Conservation (phyloP, 2,888 invertebrate species). For the Parapristionchus giblindavisi region DNA sequence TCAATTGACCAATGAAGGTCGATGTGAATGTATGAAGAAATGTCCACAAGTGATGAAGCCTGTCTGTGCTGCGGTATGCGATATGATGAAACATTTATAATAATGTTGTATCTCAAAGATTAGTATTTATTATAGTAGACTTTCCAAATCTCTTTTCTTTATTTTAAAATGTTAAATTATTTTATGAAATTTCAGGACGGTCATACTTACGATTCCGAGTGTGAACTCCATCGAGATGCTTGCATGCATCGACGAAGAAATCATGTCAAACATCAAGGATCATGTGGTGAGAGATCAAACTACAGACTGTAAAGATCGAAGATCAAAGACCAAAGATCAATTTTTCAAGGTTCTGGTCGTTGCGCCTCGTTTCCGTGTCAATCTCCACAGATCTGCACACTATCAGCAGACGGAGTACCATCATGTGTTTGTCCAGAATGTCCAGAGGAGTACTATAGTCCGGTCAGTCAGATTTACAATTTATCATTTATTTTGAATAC, state of each 20-base stretch:
- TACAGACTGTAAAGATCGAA: neutral
- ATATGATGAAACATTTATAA: neutral
- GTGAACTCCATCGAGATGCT: slow-evolving; percentile 78
- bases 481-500: no score
- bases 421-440: slow-evolving; percentile 84
- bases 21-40: slow-evolving; percentile 50
- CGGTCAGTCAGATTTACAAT: no score
- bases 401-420: slow-evolving; percentile 44
- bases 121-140: neutral
- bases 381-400: slow-evolving; percentile 54
- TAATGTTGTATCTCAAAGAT: neutral
- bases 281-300: slow-evolving; percentile 71
- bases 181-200: slow-evolving; percentile 77
- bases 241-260: slow-evolving; percentile 71
- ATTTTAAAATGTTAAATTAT: neutral
- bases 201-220: slow-evolving; percentile 85
- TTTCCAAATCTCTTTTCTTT: neutral
- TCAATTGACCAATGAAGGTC: slow-evolving; percentile 40
- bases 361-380: slow-evolving; percentile 55
- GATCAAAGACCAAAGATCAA: neutral
- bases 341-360: slow-evolving; percentile 47
- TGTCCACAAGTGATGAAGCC: slow-evolving; percentile 61
- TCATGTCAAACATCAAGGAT: slow-evolving; percentile 72
- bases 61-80: slow-evolving; percentile 47
- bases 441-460: slow-evolving; percentile 75